A percentile compares a stretch with the other conserved stretches of the same genome.
These are phyloP conservation scores for Cliona cf. orientalis DNA, from an alignment of 37 sponge, comb jelly and placozoan species.

Conservation along the genomic window DNA sequence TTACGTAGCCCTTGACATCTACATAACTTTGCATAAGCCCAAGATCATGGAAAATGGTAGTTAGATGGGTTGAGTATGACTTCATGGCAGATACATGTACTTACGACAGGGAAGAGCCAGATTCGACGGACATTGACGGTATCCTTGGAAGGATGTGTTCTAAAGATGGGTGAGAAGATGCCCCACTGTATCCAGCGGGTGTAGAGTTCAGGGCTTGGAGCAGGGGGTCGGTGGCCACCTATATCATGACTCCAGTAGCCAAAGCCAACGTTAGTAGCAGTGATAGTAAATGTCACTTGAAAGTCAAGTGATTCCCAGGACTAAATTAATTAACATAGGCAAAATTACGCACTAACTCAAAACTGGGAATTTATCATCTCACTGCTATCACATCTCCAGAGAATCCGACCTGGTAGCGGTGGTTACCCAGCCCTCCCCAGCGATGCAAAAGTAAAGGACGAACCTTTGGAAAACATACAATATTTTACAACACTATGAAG, in stretches of 20 bases:
- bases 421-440: constrained; percentile 85
- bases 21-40: too few species aligned
- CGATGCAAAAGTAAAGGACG: constrained; percentile 70
- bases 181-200: constrained; percentile 85
- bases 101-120: constrained; percentile 74
- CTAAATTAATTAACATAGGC: too few species aligned
- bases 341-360: not conserved
- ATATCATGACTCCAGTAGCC: constrained; percentile 89
- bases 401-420: constrained; percentile 80
- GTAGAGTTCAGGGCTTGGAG: constrained; percentile 67
- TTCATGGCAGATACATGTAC: too few species aligned
- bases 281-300: constrained; percentile 82
- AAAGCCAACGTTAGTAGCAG: constrained; percentile 73
- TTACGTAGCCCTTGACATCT: too few species aligned
- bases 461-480: not conserved
- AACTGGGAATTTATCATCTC: not conserved
- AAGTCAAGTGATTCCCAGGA: constrained; percentile 68
- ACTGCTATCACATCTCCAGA: constrained; percentile 83
- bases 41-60: too few species aligned
- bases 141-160: constrained; percentile 80
- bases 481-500: not conserved
- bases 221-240: constrained; percentile 64
- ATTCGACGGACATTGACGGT: constrained; percentile 46
- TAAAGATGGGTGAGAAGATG: constrained; percentile 76
- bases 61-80: too few species aligned